phyloP scores from a whole-genome alignment of 1,140 invertebrate genomes.

The Leptoteleia sp. region DNA sequence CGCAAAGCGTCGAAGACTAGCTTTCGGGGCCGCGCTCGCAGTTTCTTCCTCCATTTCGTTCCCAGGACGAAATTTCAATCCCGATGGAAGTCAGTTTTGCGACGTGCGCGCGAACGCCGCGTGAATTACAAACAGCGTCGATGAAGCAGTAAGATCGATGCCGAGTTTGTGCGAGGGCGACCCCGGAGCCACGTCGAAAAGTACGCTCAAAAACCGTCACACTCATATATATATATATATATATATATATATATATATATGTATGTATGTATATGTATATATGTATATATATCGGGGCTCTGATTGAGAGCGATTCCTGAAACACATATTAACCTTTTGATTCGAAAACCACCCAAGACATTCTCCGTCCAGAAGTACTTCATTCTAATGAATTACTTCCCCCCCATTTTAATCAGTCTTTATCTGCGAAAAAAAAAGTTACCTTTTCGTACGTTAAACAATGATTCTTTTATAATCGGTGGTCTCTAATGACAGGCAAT shows the following conservation, averaged over 20 bases:
- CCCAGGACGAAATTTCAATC: conserved; percentile 53
- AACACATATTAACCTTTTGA: conserved; percentile 55
- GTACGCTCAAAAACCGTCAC: conserved; percentile 47
- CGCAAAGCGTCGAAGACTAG: conserved; percentile 32
- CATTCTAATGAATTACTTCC: conserved; percentile 33
- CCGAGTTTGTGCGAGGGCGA: conserved; percentile 53
- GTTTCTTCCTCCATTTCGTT: conserved; percentile 32
- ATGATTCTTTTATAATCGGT: too few species aligned
- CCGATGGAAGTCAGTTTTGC: conserved; percentile 65
- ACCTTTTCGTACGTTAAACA: too few species aligned
- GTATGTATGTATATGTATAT: too few species aligned
- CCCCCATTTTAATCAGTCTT: conserved; percentile 50
- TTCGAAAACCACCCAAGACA: conserved; percentile 52
- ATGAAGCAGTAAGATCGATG: conserved; percentile 69
- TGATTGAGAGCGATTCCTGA: conserved; percentile 51
- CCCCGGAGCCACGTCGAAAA: conserved; percentile 42
- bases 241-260: too few species aligned
- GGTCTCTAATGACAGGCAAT: too few species aligned
- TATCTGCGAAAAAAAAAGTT: conserved; percentile 40
- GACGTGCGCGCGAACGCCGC: conserved; percentile 69
- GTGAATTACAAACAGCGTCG: conserved; percentile 70
- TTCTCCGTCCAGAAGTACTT: conserved; percentile 30
- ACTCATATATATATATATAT: too few species aligned
- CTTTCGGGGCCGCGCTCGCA: conserved; percentile 25
- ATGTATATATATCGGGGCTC: conserved; percentile 47